Evolutionary conservation across 2,113 vertebrate species (phyloP).

Genomic region (Erythrocebus patas): DNA sequence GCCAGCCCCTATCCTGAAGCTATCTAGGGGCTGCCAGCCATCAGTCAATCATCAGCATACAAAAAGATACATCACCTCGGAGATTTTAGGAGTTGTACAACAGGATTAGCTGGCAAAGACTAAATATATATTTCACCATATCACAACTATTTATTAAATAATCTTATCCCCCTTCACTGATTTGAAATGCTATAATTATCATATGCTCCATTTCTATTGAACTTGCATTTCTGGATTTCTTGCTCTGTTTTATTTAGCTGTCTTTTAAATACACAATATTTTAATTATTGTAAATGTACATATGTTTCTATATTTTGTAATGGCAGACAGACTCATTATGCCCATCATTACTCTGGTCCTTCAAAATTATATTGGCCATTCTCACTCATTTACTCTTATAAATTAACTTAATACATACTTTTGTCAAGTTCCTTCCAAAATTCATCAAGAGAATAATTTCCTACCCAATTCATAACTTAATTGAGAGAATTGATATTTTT

Average conservation of each 20-base stretch:
- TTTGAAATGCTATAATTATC: neutral
- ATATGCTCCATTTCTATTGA: neutral
- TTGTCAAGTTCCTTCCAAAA: conserved; percentile 40
- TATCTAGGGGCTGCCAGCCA: neutral
- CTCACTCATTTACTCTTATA: conserved; percentile 17
- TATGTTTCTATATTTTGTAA: neutral
- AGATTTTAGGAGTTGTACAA: neutral
- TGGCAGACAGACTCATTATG: neutral
- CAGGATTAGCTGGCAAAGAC: neutral
- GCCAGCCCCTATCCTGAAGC: neutral
- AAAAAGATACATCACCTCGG: neutral
- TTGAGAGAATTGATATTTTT: conserved; percentile 37
- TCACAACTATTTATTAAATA: neutral
- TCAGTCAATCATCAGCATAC: neutral
- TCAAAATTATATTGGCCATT: neutral
- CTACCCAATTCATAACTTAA: conserved; percentile 44
- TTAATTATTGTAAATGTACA: neutral
- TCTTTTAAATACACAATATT: neutral
- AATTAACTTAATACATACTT: conserved; percentile 54
- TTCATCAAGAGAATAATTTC: conserved; percentile 39
- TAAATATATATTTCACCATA: neutral
- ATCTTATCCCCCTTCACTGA: neutral
- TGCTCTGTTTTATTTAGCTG: neutral
- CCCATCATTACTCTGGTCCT: neutral
- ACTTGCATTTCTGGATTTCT: neutral